Base-by-base conservation (phyloP, 2,797 vertebrate species). In the Siniperca scherzeri region DNA sequence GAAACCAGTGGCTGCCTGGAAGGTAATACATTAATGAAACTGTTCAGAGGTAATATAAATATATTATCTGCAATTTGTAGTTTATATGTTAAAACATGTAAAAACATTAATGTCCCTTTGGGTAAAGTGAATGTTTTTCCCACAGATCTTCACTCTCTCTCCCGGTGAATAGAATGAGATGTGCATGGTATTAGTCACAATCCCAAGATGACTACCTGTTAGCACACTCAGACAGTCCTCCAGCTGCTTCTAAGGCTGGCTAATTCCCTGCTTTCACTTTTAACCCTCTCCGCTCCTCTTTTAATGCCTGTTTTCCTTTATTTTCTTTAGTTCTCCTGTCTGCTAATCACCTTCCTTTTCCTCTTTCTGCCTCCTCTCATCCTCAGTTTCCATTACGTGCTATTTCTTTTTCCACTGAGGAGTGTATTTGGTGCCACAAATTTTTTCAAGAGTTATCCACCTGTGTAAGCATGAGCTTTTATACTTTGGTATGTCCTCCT, bases 161-260 rank as follows among this genome's bases (percentile, higher is more conserved):
- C 38, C 1, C 22, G 14, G 22, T 56, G 38, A 62, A 19, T 6
- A 40, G 0, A 52, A 40, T 4, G 16, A 21, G 0, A 19, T 50
- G n/a, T 48, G 17, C 3, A 52, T 25, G 10, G 7, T 65, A 30
- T 71, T 36, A 59, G n/a, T 10, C 1, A 2, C n/a, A 72, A 27
- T 64, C 56, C 50, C 25, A 48, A 5, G 59, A 64, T 33, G 52
- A 68, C 10, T 21, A 33, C 71, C 56, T 79, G 56, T 46, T 65
- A 33, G 5, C 27, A 55, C 70, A 75, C 46, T 55, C 67, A 77
- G 55, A 56, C 25, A 19, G 19, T 65, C 12, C 38, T 62, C 65
- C 22, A 56, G 55, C 71, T 69, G 64, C 56, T 33, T 74, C 61
- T 75, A 33, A 8, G 19, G 22, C 44, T 30, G 27, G 7, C 12